Evolutionary conservation across 2,797 vertebrate genomes (phyloP).

Genomic region (Triplophysa yarkandensis): DNA sequence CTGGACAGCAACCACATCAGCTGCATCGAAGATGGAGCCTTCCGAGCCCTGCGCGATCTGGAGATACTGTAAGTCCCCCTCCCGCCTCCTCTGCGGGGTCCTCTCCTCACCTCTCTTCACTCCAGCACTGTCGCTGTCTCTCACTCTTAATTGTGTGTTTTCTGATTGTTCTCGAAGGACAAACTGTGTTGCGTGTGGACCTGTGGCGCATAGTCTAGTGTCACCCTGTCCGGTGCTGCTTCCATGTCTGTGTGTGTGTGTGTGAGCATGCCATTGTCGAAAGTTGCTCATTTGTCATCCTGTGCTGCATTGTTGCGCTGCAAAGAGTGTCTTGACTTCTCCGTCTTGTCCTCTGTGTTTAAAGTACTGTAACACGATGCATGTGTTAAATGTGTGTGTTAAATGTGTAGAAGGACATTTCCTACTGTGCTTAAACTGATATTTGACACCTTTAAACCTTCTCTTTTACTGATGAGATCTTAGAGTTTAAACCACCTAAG

Average conservation of each 20-base stretch:
- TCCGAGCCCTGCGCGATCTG: conserved; percentile 97
- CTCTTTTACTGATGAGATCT: neutral
- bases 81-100: conserved; percentile 33
- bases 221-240: conserved; percentile 36
- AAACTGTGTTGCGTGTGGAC: conserved; percentile 52
- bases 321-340: conserved; percentile 48
- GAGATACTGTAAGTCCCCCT: conserved; percentile 93
- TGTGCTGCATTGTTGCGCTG: conserved; percentile 51
- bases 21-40: conserved; percentile 99
- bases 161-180: conserved; percentile 50
- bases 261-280: conserved; percentile 40
- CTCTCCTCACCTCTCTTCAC: conserved; percentile 29
- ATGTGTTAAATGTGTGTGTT: conserved; percentile 41
- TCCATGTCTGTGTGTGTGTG: too few relatives aligned
- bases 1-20: conserved; percentile 97
- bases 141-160: conserved; percentile 19
- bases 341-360: neutral
- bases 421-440: conserved; percentile 16
- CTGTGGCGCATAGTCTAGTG: conserved; percentile 43
- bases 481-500: neutral
- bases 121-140: conserved; percentile 23
- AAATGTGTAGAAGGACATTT: conserved; percentile 3
- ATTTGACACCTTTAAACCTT: conserved; percentile 1
- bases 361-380: neutral
- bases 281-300: conserved; percentile 59